Conservation (phyloP, 1,140 invertebrate genomes). For the Doryteuthis pealeii region DNA sequence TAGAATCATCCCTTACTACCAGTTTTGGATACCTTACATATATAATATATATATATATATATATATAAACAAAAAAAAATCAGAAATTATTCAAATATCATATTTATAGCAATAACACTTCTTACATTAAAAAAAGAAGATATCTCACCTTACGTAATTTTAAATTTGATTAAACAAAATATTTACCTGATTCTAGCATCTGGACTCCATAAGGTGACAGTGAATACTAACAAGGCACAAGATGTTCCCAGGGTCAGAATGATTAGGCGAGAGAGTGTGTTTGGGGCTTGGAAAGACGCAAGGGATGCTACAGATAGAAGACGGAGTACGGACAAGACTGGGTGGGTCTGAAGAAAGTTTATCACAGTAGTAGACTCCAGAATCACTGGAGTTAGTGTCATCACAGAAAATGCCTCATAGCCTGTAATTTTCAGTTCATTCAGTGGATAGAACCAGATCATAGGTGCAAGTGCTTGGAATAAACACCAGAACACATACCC, state of each 20-base stretch:
- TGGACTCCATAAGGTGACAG: slow-evolving; percentile 47
- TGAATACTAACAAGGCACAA: slow-evolving; percentile 46
- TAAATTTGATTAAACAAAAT: too few relatives aligned
- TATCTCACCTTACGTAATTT: too few relatives aligned
- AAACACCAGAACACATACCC: slow-evolving; percentile 59
- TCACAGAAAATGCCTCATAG: slow-evolving; percentile 55
- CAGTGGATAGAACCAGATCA: slow-evolving; percentile 62
- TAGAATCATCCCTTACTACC: too few relatives aligned
- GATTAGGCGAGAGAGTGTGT: slow-evolving; percentile 48
- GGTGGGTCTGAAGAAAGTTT: slow-evolving; percentile 38
- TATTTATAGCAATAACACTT: too few relatives aligned
- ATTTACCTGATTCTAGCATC: slow-evolving; percentile 40
- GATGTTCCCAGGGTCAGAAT: slow-evolving; percentile 50
- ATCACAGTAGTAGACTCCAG: slow-evolving; percentile 38
- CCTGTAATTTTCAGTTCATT: slow-evolving; percentile 60
- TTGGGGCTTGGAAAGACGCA: slow-evolving; percentile 54
- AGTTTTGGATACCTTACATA: too few relatives aligned
- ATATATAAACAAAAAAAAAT: too few relatives aligned
- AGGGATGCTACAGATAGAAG: slow-evolving; percentile 40
- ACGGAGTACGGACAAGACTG: slow-evolving; percentile 42
- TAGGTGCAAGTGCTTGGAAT: slow-evolving; percentile 57
- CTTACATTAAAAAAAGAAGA: too few relatives aligned
- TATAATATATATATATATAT: too few relatives aligned
- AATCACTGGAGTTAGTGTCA: slow-evolving; percentile 53
- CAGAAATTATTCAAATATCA: too few relatives aligned